A percentile compares a stretch with the other conserved stretches of the same genome.
phyloP scores from a whole-genome alignment of 2,113 vertebrate species.

The Oncorhynchus mykiss region DNA sequence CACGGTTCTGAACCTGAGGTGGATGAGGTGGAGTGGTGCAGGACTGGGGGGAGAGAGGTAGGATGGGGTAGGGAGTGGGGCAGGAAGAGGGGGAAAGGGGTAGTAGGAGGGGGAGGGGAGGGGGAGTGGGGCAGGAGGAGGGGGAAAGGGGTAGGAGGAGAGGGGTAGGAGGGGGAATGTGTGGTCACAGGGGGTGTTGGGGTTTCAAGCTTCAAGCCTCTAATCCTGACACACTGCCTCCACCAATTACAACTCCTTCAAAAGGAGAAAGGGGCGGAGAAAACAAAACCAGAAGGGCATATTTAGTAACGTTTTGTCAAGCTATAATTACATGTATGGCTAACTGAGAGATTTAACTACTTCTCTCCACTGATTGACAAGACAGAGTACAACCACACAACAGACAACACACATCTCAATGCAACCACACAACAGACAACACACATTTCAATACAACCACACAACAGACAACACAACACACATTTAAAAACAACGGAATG shows the following conservation, averaged over 20 bases:
- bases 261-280: conserved; percentile 59
- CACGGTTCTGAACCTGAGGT: too few relatives aligned
- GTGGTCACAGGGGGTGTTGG: conserved; percentile 57
- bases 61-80: too few relatives aligned
- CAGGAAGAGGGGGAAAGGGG: neutral
- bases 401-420: neutral
- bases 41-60: too few relatives aligned
- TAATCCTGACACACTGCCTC: conserved; percentile 64
- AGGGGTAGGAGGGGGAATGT: neutral
- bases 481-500: too few relatives aligned
- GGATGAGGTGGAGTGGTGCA: too few relatives aligned
- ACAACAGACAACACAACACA: neutral
- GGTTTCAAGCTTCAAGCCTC: conserved; percentile 54
- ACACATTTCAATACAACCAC: neutral
- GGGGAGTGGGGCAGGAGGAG: neutral
- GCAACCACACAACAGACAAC: neutral
- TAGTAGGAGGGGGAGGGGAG: too few relatives aligned
- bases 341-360: conserved; percentile 63
- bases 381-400: conserved; percentile 12
- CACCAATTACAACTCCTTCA: conserved; percentile 63
- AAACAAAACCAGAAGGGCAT: conserved; percentile 62
- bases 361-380: conserved; percentile 61
- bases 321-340: conserved; percentile 67
- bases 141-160: neutral
- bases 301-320: conserved; percentile 67